These are phyloP conservation scores for Sminthopsis crassicaudata DNA, from an alignment of 2,113 vertebrate genomes.

Conservation along the genomic window DNA sequence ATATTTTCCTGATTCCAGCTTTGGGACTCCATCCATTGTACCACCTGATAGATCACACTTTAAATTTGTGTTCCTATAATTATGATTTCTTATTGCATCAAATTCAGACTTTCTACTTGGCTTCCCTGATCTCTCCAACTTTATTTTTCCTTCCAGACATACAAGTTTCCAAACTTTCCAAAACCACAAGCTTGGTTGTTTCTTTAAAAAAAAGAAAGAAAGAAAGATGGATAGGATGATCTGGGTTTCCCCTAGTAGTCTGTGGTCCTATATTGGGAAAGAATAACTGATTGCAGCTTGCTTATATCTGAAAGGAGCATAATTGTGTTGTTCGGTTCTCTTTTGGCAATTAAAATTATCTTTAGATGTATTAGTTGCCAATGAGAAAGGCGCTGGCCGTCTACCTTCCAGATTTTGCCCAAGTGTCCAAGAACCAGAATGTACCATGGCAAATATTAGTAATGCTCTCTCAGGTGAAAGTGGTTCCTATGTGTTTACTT, in stretches of 20 bases:
- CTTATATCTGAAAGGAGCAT: not conserved
- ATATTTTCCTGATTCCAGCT: not conserved
- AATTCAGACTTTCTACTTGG: not conserved
- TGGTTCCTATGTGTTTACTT: not conserved
- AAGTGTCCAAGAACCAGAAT: not conserved
- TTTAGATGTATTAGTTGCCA: not conserved
- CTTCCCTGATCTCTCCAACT: not conserved
- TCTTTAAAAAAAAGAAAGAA: not conserved
- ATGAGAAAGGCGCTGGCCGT: not conserved
- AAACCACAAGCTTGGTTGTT: not conserved
- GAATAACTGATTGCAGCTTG: not conserved
- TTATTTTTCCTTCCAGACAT: not conserved
- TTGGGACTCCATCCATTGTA: not conserved
- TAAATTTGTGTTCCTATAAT: not conserved
- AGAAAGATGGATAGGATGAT: not conserved
- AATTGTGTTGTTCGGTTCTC: not conserved
- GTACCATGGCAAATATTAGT: not conserved
- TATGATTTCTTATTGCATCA: not conserved
- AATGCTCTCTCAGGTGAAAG: not conserved
- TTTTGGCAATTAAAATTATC: not conserved
- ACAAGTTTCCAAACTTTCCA: not conserved
- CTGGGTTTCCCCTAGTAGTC: not conserved
- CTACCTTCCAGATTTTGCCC: not conserved
- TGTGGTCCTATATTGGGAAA: not conserved
- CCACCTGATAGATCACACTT: not conserved